Conservation (phyloP, 1,140 invertebrate genomes). For the Episyrphus balteatus region DNA sequence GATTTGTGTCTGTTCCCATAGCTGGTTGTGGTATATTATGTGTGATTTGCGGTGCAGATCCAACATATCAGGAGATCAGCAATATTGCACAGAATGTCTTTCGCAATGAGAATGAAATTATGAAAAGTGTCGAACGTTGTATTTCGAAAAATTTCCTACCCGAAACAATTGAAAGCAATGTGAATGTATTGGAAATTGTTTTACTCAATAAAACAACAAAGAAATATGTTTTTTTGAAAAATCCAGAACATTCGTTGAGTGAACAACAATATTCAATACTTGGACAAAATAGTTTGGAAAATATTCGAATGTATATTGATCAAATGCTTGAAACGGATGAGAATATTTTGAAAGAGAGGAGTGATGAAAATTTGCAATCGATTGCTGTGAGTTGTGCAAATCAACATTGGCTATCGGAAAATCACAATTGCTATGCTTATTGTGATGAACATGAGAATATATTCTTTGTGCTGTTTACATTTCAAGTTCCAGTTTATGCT, state of each 20-base stretch:
- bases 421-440: conserved; percentile 27
- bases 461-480: conserved; percentile 23
- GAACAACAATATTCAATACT: conserved; percentile 24
- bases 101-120: conserved; percentile 15
- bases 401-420: conserved; percentile 29
- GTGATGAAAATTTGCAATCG: background rate
- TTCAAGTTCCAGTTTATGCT: conserved; percentile 25
- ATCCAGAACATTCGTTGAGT: conserved; percentile 21
- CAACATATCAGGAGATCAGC: conserved; percentile 22
- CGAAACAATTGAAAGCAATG: conserved; percentile 24
- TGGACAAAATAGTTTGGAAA: conserved; percentile 23
- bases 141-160: conserved; percentile 19
- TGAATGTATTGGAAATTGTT: conserved; percentile 24
- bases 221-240: conserved; percentile 23
- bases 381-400: conserved; percentile 7
- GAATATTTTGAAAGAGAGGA: conserved; percentile 7
- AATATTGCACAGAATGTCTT: conserved; percentile 20
- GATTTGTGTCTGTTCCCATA: conserved; percentile 27
- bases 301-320: conserved; percentile 26
- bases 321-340: conserved; percentile 22
- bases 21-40: conserved; percentile 19
- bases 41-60: conserved; percentile 25
- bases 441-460: conserved; percentile 21
- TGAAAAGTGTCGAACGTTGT: conserved; percentile 22
- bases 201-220: conserved; percentile 16